phyloP scores from a whole-genome alignment of 2,113 vertebrate genomes.

The Nestor notabilis region DNA sequence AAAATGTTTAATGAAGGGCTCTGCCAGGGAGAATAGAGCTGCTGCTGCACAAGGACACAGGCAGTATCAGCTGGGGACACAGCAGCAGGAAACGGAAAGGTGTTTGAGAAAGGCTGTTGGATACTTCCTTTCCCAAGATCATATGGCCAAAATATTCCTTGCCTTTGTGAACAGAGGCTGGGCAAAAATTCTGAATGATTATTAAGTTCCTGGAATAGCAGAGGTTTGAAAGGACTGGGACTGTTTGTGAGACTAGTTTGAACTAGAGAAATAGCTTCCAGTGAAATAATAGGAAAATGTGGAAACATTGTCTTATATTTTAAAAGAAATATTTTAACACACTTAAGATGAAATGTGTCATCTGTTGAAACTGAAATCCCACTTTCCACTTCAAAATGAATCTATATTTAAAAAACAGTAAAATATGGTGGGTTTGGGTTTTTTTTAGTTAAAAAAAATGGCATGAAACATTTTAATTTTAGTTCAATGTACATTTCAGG shows the following conservation, averaged over 20 bases:
- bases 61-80: neutral
- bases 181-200: neutral
- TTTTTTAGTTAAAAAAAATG: neutral
- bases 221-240: neutral
- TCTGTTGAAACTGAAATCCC: neutral
- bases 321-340: neutral
- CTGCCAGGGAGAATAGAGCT: neutral
- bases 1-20: neutral
- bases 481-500: neutral
- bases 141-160: neutral
- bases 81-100: neutral
- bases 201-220: neutral
- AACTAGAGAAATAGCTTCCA: neutral
- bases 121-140: neutral
- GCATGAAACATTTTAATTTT: neutral
- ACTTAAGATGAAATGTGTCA: neutral
- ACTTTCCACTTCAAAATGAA: neutral
- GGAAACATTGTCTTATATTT: neutral
- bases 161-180: neutral
- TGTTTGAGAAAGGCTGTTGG: neutral
- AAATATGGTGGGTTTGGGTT: accelerated
- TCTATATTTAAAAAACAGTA: neutral
- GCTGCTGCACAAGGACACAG: neutral
- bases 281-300: neutral
- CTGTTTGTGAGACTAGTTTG: neutral